Evolutionary conservation across 1,140 invertebrate genomes (phyloP), one percentile per base, ranked within the genome.

Genomic region (Mizuhopecten yessoensis): DNA sequence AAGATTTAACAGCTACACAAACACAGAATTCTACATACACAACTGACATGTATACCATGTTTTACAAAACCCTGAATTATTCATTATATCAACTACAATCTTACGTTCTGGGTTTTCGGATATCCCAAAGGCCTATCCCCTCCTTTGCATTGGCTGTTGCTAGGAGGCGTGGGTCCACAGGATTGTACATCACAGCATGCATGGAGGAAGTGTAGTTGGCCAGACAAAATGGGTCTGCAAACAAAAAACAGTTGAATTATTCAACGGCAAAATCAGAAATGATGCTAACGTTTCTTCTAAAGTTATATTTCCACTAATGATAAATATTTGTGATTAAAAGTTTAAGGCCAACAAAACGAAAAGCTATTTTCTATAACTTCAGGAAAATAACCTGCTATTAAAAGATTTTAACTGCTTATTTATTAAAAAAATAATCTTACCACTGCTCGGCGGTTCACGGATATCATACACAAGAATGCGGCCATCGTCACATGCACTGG

Each of bases 171-270:
- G 98, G 97, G 94, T 99, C 98, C 23, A 97, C 96, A 0, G 98
- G 99, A 96, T 99, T 99, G 95, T 98, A 99, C 97, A 98, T 98
- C 10, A 99, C 98, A 17, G 98, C 98, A 97, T 99, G 98, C 97
- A 99, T 99, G 33, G 98, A 97, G 75, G 97, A 97, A 89, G 97
- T 97, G 93, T 97, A 97, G 93, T 97, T 97, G 36, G 98, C 98
- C 89, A 98, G 94, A 92, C 97, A 97, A 91, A 97, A 97, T 10
- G 97, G 97, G 93, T 98, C 97, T 97, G 94, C 90, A 93, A 94
- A 87, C 2, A 96, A 97, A 92, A 49, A 57, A n/a, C 87, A 75
- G 88, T 20, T 1, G 17, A 7, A 34, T 34, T 87, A 34, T 34
- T 39, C n/a, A n/a, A n/a, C n/a, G 9, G 29, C 86, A 87, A 86